Base-by-base conservation (phyloP, 2,113 vertebrate species). In the Chaetops frenatus region DNA sequence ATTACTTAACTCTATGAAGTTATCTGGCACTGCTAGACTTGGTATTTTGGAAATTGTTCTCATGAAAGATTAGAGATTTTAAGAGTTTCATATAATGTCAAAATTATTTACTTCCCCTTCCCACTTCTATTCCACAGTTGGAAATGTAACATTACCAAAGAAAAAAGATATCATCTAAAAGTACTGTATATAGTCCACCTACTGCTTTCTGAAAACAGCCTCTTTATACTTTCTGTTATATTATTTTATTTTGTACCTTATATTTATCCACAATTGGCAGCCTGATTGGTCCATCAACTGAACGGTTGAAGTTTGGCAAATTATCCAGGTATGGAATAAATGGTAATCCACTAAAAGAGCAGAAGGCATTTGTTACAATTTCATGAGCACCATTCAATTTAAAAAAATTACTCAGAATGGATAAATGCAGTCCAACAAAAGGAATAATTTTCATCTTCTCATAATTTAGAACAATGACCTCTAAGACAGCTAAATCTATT, bases 181-280 rank as follows among this genome's bases (percentile, higher is more conserved):
- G 21, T 28, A 80, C 25, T 80, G 7, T 33, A 73, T 71, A 66
- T 10, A 44, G 25, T 22, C 44, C 3, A n/a, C 81, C 72, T 74
- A 48, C 31, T 80, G 35, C 62, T 78, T 65, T 78, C 47, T 81
- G 69, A 48, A 69, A 82, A 64, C 12, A 82, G 35, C 22, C 38
- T 24, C 28, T 35, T 77, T 73, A 56, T 42, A 62, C 38, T 71
- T 69, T n/a, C 31, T 45, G 38, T 36, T 25, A 44, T 48, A 58
- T 73, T 60, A 86, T 80, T 83, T 94, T 72, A 60, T 83, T 92
- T 44, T 35, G 96, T 98, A 99, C 99, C 99, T 99, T 99, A 95
- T 99, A 99, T 96, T 99, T 99, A 98, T 99, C 99, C 90, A 99
- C 99, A 72, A 99, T 99, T 92, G 99, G 99, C 98, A 99, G 98